Evolutionary conservation across 2,797 vertebrate genomes (phyloP), one percentile per base, ranked within the genome.

Genomic region (Gastrophryne carolinensis): DNA sequence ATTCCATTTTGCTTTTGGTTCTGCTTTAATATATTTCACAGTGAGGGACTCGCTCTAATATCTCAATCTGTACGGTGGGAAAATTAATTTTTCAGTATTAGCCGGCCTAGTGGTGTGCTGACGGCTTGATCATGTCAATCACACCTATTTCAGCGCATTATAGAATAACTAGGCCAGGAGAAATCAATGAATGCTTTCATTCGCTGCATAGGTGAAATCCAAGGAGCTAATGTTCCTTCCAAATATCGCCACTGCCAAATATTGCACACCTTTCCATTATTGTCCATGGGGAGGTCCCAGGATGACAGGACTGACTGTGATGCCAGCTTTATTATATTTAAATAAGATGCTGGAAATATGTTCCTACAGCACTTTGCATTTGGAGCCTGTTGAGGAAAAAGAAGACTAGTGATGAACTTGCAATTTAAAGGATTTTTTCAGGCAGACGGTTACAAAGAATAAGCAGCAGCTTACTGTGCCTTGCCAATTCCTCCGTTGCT

Each of bases 191-290:
- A 64, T 69, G 35, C 58, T 54, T 77, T 70, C 27, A 70, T 77
- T 77, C 29, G 41, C 49, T 21, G 35, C 9, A 32, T n/a, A n/a
- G 66, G 74, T n/a, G 74, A 76, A 69, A 76, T 70, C 26, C 5
- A 62, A 75, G 65, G 6, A 63, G 65, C 66, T 63, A 63, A 63
- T 47, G 66, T 63, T 77, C 74, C 67, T 47, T 77, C 74, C 74
- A 49, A 27, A 13, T 21, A 6, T 56, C n/a, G 15, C 54, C 17
- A 6, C 44, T 24, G 66, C 74, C 66, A 56, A 76, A 63, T 34
- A 77, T 77, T 64, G 66, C 66, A 76, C 74, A 77, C 74, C 74
- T 70, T 71, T 57, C 66, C 58, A 63, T 70, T 56, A 44, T 63
- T 29, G 49, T 77, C 66, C 27, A 13, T 21, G 15, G 74, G 58